phyloP scores from a whole-genome alignment of 2,113 vertebrate genomes.

The Gopherus flavomarginatus region DNA sequence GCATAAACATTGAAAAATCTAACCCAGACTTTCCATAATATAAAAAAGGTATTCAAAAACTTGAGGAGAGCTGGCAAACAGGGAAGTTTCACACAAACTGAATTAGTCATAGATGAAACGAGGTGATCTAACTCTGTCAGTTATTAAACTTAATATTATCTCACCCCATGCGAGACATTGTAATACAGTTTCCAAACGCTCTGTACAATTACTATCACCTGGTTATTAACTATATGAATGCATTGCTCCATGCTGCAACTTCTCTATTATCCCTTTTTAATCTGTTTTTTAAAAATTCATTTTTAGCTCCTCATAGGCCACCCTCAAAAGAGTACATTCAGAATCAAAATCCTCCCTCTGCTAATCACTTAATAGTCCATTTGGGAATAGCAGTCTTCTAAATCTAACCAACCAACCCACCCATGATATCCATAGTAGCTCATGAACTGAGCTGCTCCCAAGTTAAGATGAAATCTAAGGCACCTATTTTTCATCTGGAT shows the following conservation, averaged over 20 bases:
- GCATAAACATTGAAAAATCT: neutral
- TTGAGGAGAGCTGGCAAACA: neutral
- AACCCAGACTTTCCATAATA: fast-evolving
- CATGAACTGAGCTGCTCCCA: neutral
- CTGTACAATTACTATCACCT: neutral
- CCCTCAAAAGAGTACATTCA: neutral
- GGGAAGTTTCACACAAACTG: neutral
- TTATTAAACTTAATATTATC: neutral
- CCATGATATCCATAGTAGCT: neutral
- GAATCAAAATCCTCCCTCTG: neutral
- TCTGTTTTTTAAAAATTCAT: neutral
- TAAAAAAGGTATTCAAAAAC: neutral
- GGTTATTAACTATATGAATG: neutral
- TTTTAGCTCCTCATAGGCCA: neutral
- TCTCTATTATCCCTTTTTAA: neutral
- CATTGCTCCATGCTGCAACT: neutral
- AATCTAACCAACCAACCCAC: neutral
- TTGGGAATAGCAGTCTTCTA: neutral
- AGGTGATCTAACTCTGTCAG: neutral
- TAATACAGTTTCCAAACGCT: neutral
- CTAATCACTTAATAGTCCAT: neutral
- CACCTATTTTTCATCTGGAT: neutral
- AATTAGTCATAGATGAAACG: neutral
- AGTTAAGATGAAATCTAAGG: neutral
- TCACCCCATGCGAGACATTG: neutral